Conservation (phyloP, 2,888 invertebrate genomes). For the Tryphoninae sp. region DNA sequence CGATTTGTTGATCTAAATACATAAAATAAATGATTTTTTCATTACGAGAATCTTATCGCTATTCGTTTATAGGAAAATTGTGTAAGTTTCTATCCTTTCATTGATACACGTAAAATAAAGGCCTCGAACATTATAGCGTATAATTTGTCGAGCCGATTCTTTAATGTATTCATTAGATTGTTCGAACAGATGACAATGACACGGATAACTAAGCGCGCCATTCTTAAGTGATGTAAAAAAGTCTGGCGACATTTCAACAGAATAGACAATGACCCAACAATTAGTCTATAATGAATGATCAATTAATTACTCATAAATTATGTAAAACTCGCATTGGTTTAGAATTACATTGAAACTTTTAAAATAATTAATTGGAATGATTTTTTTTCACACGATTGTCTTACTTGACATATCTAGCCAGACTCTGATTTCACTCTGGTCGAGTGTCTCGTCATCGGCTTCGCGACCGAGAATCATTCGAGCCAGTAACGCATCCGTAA, state of each 20-base stretch:
- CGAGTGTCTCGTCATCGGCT: constrained; percentile 92
- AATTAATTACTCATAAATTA: no score
- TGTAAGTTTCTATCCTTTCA: no score
- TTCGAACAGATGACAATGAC: constrained; percentile 14
- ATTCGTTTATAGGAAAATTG: not conserved
- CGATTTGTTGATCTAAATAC: constrained; percentile 92
- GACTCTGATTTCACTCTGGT: constrained; percentile 93
- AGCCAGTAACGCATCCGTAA: constrained; percentile 92
- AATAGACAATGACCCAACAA: not conserved
- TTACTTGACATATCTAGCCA: constrained; percentile 96
- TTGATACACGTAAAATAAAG: no score
- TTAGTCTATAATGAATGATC: no score
- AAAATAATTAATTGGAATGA: not conserved
- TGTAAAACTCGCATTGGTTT: no score
- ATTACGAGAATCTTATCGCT: not conserved
- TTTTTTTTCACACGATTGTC: constrained; percentile 66
- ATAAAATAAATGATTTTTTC: not conserved
- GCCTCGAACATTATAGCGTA: not conserved
- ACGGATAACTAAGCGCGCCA: constrained; percentile 8
- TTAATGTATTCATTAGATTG: constrained; percentile 1
- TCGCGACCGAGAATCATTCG: constrained; percentile 91
- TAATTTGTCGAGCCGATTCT: not conserved
- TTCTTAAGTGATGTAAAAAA: not conserved
- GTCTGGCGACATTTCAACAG: not conserved
- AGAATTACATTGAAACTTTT: not conserved